Base-by-base conservation (phyloP, 2,888 invertebrate genomes). In the Diogma glabrata region DNA sequence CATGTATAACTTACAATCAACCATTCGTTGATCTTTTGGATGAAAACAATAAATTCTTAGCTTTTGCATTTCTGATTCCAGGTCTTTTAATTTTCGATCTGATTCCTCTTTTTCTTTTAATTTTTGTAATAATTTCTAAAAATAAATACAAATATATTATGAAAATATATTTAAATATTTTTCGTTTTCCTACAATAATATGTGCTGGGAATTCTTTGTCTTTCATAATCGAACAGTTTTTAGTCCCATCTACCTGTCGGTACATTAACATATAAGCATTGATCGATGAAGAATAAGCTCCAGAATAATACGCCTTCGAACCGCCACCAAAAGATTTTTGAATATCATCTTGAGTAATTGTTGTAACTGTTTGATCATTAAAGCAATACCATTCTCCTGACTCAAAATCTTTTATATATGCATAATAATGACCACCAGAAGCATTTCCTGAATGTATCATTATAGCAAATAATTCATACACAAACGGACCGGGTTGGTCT, bases 231-330 rank as follows among this genome's bases (percentile, higher is more conserved):
- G 73, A 65, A 53, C 75, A 72, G 63, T 85, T 85, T 22, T 78
- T 69, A 46, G 73, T 71, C 46, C 73, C 69, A 66, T 84, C 82
- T 45, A 82, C 78, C 67, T 86, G 84, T 47, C 91, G 73, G 64
- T 91, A 92, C 85, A 91, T 88, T 52, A 92, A 73, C 90, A 91
- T 91, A 62, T 91, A 91, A 0, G 90, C 91, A 67, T 89, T 90
- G 45, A 88, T 87, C 61, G 87, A 88, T 51, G 84, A 82, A 58
- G 82, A 82, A 63, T 82, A 87, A 28, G 81, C 79, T 36, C 83
- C 82, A 14, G 82, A 82, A 63, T 84, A 87, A 62, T 81, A 83
- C 12, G 78, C 75, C 54, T 77, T 70, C 24, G 80, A 80, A 24
- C 87, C 86, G 12, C 91, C 91, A 8, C 91, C 91, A 65, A 85